Conservation (phyloP, 1,140 invertebrate genomes). For the Lutraria rhynchaena region DNA sequence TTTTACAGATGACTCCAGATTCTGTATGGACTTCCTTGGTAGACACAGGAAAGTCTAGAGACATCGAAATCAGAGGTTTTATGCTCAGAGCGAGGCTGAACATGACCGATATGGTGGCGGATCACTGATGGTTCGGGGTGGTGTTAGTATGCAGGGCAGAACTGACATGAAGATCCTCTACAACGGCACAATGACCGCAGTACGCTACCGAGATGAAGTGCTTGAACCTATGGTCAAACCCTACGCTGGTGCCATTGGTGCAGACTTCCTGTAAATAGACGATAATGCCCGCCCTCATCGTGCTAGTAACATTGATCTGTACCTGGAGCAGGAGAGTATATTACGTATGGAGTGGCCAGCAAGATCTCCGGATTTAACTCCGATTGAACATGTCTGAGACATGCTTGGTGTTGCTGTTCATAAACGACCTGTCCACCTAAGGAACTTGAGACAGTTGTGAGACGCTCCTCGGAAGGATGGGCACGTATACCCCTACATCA, state of each 20-base stretch:
- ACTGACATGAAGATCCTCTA: not conserved
- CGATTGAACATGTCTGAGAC: constrained; percentile 47
- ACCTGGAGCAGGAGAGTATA: constrained; percentile 16
- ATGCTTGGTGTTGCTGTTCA: not conserved
- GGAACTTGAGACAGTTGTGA: not conserved
- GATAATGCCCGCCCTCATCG: constrained; percentile 28
- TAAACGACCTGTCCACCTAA: not conserved
- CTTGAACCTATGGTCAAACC: not conserved
- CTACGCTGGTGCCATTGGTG: not conserved
- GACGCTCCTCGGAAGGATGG: not conserved
- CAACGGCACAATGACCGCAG: not conserved
- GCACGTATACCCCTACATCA: not conserved
- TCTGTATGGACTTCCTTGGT: constrained; percentile 34
- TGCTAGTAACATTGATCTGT: not conserved
- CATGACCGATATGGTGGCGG: constrained; percentile 21
- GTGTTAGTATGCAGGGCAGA: not conserved
- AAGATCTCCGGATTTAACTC: constrained; percentile 30
- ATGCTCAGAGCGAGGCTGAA: constrained; percentile 24
- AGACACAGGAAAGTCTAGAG: constrained; percentile 4
- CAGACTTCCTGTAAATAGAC: constrained; percentile 28
- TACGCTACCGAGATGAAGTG: not conserved
- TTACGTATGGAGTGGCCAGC: constrained; percentile 44
- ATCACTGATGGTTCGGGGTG: constrained; percentile 24
- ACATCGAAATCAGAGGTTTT: constrained; percentile 24
- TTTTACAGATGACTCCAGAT: constrained; percentile 22